Percentiles rank a stretch among this genome's conserved stretches.
Conservation (phyloP, 2,113 vertebrate genomes). For the Scalopus aquaticus region DNA sequence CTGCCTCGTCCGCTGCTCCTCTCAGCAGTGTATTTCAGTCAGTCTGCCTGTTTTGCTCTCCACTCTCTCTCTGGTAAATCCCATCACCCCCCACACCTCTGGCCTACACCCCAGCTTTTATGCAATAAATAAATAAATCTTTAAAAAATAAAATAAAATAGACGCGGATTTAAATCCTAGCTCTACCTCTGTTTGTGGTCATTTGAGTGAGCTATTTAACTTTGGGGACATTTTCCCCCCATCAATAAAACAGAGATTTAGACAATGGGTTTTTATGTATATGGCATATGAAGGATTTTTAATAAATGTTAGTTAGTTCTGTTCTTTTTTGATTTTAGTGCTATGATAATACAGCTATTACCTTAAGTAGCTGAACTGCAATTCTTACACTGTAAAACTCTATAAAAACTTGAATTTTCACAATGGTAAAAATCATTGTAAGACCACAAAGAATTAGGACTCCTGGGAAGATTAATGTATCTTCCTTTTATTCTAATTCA, state of each 20-base stretch:
- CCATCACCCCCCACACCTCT: too few species aligned
- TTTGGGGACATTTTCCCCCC: background rate
- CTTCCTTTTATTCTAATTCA: conserved; percentile 47
- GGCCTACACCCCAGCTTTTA: too few species aligned
- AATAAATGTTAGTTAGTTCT: conserved; percentile 61
- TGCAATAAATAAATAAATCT: too few species aligned
- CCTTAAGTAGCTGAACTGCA: conserved; percentile 11
- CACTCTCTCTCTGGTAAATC: too few species aligned
- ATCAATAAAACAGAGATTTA: conserved; percentile 38
- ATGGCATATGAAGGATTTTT: conserved; percentile 4
- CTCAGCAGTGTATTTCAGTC: too few species aligned
- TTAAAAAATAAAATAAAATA: too few species aligned
- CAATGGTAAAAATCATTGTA: conserved; percentile 47
- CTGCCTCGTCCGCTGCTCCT: too few species aligned
- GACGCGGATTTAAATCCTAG: conserved; percentile 23
- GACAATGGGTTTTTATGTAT: conserved; percentile 1
- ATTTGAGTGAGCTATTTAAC: conserved; percentile 54
- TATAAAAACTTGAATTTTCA: conserved; percentile 46
- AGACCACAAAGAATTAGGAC: conserved; percentile 4
- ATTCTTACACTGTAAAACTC: background rate
- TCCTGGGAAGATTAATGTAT: conserved; percentile 29
- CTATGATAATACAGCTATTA: background rate
- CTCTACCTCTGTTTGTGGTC: conserved; percentile 10
- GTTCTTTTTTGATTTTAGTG: conserved; percentile 70
- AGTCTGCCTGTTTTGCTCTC: too few species aligned